A percentile compares a stretch with the other conserved stretches of the same genome.
phyloP scores from a whole-genome alignment of 2,888 invertebrate genomes.

The Tridacna crocea region DNA sequence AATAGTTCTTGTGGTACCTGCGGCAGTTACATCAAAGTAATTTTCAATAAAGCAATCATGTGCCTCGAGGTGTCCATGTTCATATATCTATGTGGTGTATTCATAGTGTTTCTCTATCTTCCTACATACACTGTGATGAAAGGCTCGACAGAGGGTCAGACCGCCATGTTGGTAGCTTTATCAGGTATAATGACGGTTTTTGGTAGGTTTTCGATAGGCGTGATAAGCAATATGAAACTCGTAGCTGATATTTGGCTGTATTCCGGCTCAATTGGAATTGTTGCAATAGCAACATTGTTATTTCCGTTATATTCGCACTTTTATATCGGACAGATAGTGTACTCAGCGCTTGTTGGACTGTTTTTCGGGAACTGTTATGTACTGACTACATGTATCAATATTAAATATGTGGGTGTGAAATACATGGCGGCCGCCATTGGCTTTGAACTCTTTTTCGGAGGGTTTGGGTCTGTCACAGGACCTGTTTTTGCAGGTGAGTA shows the following conservation, averaged over 20 bases:
- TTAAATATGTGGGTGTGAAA: constrained; percentile 43
- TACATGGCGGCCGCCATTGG: constrained; percentile 54
- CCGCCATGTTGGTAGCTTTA: constrained; percentile 45
- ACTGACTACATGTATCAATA: constrained; percentile 33
- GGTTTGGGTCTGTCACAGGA: constrained; percentile 46
- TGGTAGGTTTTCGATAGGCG: constrained; percentile 41
- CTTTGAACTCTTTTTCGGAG: constrained; percentile 50
- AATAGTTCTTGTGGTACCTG: neutral
- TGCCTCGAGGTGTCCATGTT: constrained; percentile 42
- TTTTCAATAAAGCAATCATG: constrained; percentile 32
- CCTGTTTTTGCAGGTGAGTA: constrained; percentile 54
- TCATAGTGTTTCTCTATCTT: constrained; percentile 37
- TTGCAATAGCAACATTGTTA: constrained; percentile 37
- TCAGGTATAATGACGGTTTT: constrained; percentile 37
- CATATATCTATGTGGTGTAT: constrained; percentile 40
- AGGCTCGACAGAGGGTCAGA: constrained; percentile 38
- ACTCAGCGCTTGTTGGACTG: constrained; percentile 36
- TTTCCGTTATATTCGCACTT: constrained; percentile 38
- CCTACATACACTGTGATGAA: constrained; percentile 36
- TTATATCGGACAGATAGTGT: constrained; percentile 40
- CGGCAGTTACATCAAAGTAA: constrained; percentile 26
- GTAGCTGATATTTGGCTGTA: constrained; percentile 43
- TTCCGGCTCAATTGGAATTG: constrained; percentile 38
- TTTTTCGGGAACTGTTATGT: constrained; percentile 53
- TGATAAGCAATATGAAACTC: constrained; percentile 30